phyloP scores from a whole-genome alignment of 1,140 invertebrate genomes.

The Gerris buenoi region DNA sequence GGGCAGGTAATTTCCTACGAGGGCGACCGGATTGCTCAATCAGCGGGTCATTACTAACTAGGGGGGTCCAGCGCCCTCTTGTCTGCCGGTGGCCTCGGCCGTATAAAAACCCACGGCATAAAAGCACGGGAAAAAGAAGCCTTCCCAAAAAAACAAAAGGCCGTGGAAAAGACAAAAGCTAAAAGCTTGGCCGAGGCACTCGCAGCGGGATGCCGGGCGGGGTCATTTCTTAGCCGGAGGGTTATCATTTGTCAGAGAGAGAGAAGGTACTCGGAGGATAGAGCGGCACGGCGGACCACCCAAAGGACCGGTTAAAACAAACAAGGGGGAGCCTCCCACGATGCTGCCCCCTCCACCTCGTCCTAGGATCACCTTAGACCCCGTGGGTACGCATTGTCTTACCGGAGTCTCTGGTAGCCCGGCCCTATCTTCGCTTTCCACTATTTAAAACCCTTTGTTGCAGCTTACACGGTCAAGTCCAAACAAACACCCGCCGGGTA shows the following conservation, averaged over 20 bases:
- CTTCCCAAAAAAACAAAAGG: not conserved
- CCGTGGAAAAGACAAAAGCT: not conserved
- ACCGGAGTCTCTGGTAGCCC: too few species aligned
- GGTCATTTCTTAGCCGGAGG: not conserved
- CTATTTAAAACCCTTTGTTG: too few species aligned
- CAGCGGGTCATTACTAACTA: not conserved
- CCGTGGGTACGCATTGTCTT: too few species aligned
- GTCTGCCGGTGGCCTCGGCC: too few species aligned
- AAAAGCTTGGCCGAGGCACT: not conserved
- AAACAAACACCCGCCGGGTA: too few species aligned
- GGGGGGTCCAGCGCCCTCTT: not conserved
- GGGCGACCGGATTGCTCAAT: not conserved
- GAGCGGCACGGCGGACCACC: not conserved
- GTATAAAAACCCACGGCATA: too few species aligned
- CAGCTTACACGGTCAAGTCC: too few species aligned
- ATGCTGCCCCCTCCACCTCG: not conserved
- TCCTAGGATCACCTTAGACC: too few species aligned
- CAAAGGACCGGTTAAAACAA: not conserved
- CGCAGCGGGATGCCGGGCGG: not conserved
- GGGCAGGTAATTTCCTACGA: not conserved
- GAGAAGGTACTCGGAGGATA: not conserved
- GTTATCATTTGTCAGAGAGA: not conserved
- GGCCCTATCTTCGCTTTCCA: too few species aligned
- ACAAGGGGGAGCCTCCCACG: not conserved
- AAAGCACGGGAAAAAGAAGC: not conserved